A percentile compares a stretch with the other conserved stretches of the same genome.
These are phyloP conservation scores for Cavia aperea DNA, from an alignment of 2,113 vertebrate species.

Conservation along the genomic window DNA sequence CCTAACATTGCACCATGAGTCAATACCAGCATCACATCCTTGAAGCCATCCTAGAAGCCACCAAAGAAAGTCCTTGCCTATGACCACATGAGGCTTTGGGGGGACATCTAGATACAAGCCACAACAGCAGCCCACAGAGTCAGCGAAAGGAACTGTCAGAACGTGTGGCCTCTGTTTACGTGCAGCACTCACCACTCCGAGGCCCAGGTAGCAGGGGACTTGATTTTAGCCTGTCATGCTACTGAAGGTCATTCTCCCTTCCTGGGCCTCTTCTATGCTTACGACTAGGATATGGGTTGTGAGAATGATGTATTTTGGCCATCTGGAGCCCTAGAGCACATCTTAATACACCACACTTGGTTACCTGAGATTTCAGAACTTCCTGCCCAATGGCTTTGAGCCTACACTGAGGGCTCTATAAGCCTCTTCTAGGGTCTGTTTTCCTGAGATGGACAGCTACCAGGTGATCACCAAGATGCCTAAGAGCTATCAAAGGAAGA, in stretches of 20 bases:
- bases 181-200: neutral
- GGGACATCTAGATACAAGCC: neutral
- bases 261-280: neutral
- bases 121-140: neutral
- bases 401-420: neutral
- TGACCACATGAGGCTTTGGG: neutral
- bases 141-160: neutral
- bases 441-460: neutral
- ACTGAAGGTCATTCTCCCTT: neutral
- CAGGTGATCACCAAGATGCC: neutral
- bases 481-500: neutral
- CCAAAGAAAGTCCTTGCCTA: neutral
- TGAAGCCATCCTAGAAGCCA: neutral
- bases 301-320: neutral
- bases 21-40: neutral
- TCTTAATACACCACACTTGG: neutral
- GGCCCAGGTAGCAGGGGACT: rapidly evolving
- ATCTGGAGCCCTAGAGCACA: neutral
- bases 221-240: neutral
- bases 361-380: neutral
- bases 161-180: neutral
- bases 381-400: neutral
- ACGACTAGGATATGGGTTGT: neutral
- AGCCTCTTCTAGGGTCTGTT: neutral
- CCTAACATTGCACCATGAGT: neutral